These are phyloP conservation scores for Papilio machaon DNA, from an alignment of 1,140 invertebrate species.

Conservation along the genomic window DNA sequence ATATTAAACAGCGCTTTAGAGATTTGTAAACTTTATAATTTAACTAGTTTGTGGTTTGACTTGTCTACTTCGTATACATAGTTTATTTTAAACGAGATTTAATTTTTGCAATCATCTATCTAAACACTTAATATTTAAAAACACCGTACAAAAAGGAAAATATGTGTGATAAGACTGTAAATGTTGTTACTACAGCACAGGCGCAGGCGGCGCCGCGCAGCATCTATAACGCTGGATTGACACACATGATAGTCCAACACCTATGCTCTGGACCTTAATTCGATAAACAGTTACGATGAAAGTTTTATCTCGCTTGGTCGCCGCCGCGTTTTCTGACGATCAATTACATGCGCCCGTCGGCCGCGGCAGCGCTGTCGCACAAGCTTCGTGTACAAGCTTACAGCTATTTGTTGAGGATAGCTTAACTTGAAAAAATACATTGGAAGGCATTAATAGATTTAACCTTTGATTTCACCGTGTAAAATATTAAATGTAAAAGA, in stretches of 20 bases:
- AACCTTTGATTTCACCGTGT: not conserved
- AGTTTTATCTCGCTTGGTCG: not conserved
- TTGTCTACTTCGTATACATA: not conserved
- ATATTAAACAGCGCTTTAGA: no score
- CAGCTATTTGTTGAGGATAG: no score
- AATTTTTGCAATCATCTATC: no score
- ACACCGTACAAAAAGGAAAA: no score
- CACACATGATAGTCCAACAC: constrained; percentile 35
- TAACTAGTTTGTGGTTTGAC: no score
- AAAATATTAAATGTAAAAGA: not conserved
- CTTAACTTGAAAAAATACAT: no score
- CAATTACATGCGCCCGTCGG: not conserved
- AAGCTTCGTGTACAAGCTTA: not conserved
- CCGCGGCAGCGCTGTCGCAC: not conserved
- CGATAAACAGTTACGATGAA: constrained; percentile 11
- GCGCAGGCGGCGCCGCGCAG: not conserved
- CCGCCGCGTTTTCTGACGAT: not conserved
- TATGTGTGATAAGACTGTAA: not conserved
- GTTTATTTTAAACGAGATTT: no score
- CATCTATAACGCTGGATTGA: constrained; percentile 25
- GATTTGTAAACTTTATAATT: no score
- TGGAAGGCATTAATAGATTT: not conserved
- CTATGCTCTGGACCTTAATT: constrained; percentile 29
- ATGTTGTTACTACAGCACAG: no score
- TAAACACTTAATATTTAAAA: not conserved